Evolutionary conservation across 2,888 invertebrate species (phyloP), one percentile per base, ranked within the genome.

Genomic region (Stictocephala bisonia): DNA sequence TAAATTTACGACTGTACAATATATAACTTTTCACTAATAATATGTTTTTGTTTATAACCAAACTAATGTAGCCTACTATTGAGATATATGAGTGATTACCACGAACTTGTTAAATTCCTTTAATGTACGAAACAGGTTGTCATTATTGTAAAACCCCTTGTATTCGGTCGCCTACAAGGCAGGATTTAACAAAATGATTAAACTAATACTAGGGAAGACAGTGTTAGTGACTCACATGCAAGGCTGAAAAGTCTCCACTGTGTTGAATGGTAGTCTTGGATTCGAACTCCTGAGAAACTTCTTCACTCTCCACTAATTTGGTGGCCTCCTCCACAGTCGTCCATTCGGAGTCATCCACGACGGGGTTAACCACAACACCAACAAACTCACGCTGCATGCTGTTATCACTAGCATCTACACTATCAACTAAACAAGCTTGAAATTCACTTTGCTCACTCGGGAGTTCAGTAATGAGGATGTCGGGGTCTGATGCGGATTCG

Each of bases 271-370:
- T 35, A 13, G 13, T 35, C 13, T 6, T 35, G 7, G 13, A 13
- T 35, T 60, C 40, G 40, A 60, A 60, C 35, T 60, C 35, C 40
- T 60, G 22, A 9, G 27, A 11, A n/a, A 26, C 64, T 20, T 44
- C 44, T 41, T 44, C 24, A 44, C 41, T 44, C 44, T 44, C 26
- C 26, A 41, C 44, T 26, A 20, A 18, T 51, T 71, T 71, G 11
- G 41, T 56, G 29, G 70, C 70, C 15, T 71, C 70, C 29, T 71
- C 70, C 31, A 71, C 70, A 3, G 70, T 71, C 31, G 58, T 71
- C 70, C 70, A 71, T 27, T 64, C 64, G 26, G 27, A 26, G 2
- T 4, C 18, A 3, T 9, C 58, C 31, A 15, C 66, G 6, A n/a
- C n/a, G n/a, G n/a, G n/a, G n/a, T n/a, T n/a, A n/a, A n/a, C n/a